Evolutionary conservation across 2,797 vertebrate genomes (phyloP).

Genomic region (Anabas testudineus): DNA sequence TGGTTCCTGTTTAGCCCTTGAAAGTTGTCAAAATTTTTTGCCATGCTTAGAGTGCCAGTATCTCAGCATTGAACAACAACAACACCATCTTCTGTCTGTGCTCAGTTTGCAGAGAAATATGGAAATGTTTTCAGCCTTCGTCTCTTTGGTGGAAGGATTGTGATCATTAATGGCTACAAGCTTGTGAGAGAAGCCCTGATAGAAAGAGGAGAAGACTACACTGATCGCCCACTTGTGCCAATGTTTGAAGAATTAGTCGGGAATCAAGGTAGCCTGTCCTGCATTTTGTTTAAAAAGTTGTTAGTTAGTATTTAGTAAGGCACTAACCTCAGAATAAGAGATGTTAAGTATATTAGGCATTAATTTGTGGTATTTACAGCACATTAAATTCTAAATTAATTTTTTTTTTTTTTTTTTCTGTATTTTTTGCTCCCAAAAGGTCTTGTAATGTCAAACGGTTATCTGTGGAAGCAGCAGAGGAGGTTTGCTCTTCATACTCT

Average conservation of each 20-base stretch:
- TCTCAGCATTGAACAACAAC: no score
- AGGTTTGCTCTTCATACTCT: conserved; percentile 80
- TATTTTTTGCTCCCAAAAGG: conserved; percentile 57
- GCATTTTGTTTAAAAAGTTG: neutral
- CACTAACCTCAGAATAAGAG: neutral
- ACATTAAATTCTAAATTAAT: no score
- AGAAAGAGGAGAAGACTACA: conserved; percentile 64
- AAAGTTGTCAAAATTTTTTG: no score
- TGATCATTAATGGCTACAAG: conserved; percentile 71
- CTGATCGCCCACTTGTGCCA: conserved; percentile 61
- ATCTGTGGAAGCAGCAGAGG: conserved; percentile 73
- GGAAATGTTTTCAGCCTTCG: conserved; percentile 73
- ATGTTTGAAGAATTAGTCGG: conserved; percentile 8
- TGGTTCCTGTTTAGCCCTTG: no score
- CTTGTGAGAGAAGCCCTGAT: conserved; percentile 68
- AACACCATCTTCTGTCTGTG: conserved; percentile 12
- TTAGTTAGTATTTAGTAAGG: neutral
- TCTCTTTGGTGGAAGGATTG: conserved; percentile 67
- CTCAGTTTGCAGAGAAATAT: conserved; percentile 75
- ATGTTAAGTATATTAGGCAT: neutral
- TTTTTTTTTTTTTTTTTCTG: no score
- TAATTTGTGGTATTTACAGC: neutral
- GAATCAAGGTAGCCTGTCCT: conserved; percentile 53
- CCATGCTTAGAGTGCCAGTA: no score
- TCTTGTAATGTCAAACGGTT: conserved; percentile 63